phyloP scores from a whole-genome alignment of 2,888 invertebrate species.

The Tiliacea citrago region DNA sequence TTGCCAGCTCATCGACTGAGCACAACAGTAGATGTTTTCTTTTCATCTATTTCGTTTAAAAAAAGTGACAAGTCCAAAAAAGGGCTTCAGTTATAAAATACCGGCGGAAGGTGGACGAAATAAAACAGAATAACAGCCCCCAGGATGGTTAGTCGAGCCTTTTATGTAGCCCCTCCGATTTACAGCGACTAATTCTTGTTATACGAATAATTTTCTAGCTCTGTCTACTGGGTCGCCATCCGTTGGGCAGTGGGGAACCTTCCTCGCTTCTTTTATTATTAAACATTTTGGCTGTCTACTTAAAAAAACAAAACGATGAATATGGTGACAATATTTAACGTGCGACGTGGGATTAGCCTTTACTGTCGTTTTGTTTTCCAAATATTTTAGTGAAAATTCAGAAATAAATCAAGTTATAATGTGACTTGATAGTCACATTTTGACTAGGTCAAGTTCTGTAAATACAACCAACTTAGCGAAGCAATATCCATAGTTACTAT shows the following conservation, averaged over 20 bases:
- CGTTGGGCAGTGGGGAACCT: neutral
- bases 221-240: constrained; percentile 29
- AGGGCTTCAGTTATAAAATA: constrained; percentile 30
- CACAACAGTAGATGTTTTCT: constrained; percentile 53
- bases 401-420: neutral
- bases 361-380: neutral
- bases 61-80: constrained; percentile 50
- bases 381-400: neutral
- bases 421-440: neutral
- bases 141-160: constrained; percentile 18
- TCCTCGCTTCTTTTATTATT: neutral
- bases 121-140: constrained; percentile 45
- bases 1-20: constrained; percentile 45
- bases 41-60: constrained; percentile 50
- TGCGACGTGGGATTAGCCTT: neutral
- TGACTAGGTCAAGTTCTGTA: neutral
- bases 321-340: neutral
- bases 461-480: neutral
- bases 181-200: constrained; percentile 60
- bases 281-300: no score
- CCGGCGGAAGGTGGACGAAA: constrained; percentile 19
- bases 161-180: constrained; percentile 39
- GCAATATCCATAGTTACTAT: neutral
- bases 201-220: constrained; percentile 52
- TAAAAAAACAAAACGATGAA: neutral